Evolutionary conservation across 1,140 invertebrate genomes (phyloP).

Genomic region (Prorops nasuta): DNA sequence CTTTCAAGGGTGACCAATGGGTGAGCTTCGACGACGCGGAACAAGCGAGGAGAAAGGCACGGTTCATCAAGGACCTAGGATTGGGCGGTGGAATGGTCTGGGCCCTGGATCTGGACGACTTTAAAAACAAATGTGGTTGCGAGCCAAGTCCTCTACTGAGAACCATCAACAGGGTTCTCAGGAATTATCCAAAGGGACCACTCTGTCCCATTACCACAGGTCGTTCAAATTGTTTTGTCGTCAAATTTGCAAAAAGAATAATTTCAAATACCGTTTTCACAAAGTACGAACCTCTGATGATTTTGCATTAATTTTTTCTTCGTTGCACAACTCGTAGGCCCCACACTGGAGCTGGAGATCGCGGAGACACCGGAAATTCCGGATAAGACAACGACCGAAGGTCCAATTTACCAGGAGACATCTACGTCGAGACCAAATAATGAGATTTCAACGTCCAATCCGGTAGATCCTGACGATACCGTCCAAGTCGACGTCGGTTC

Average conservation of each 20-base stretch:
- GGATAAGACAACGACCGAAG: too few species aligned
- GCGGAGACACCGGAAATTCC: too few species aligned
- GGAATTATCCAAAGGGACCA: constrained; percentile 60
- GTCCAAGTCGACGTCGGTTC: constrained; percentile 38
- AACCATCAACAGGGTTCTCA: constrained; percentile 73
- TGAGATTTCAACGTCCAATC: too few species aligned
- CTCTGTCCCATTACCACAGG: constrained; percentile 37
- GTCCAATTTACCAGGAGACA: constrained; percentile 13
- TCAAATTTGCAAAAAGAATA: constrained; percentile 21
- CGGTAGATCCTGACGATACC: too few species aligned
- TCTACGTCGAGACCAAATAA: constrained; percentile 23
- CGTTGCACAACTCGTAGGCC: too few species aligned
- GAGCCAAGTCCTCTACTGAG: constrained; percentile 77
- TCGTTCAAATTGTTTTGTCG: constrained; percentile 16
- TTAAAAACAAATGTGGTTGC: constrained; percentile 73
- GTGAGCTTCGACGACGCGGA: constrained; percentile 66
- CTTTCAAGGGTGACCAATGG: constrained; percentile 67
- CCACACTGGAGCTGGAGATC: too few species aligned
- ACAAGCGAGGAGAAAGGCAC: constrained; percentile 62
- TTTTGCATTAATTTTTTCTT: neutral
- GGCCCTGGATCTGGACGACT: constrained; percentile 87
- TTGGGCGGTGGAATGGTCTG: constrained; percentile 86
- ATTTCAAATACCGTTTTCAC: neutral
- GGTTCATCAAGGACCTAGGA: constrained; percentile 72
- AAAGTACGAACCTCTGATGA: neutral